Evolutionary conservation across 1,140 invertebrate species (phyloP).

Genomic region (Hyphantria cunea): DNA sequence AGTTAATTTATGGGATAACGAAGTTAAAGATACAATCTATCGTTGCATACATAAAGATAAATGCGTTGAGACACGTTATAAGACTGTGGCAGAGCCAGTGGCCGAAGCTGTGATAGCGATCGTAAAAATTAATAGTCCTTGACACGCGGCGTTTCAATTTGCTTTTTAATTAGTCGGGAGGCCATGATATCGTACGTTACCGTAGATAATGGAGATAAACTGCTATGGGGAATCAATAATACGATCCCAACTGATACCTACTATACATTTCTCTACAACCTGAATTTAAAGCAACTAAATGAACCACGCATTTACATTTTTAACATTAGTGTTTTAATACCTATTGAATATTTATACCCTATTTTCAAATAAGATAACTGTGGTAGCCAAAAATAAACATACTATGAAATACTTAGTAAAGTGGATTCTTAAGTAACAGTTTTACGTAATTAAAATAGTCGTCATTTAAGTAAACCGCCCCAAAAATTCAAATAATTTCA

Average conservation of each 20-base stretch:
- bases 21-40: conserved; percentile 49
- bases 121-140: conserved; percentile 66
- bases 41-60: conserved; percentile 55
- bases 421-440: not conserved
- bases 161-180: conserved; percentile 58
- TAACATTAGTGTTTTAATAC: conserved; percentile 21
- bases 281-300: conserved; percentile 25
- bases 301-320: conserved; percentile 25
- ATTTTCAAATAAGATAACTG: not conserved
- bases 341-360: conserved; percentile 26
- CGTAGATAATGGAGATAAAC: conserved; percentile 32
- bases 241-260: conserved; percentile 23
- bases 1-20: conserved; percentile 50
- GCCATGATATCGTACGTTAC: conserved; percentile 23
- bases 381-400: not conserved
- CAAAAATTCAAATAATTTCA: no score
- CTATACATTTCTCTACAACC: conserved; percentile 17
- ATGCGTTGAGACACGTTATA: conserved; percentile 42
- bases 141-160: conserved; percentile 59
- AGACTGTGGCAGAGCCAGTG: conserved; percentile 21
- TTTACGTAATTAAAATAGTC: not conserved
- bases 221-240: conserved; percentile 29
- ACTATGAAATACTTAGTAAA: not conserved
- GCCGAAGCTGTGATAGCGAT: conserved; percentile 44
- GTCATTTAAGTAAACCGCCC: not conserved